Evolutionary conservation across 1,140 invertebrate species (phyloP).

Genomic region (Oncopodura yosiiana): DNA sequence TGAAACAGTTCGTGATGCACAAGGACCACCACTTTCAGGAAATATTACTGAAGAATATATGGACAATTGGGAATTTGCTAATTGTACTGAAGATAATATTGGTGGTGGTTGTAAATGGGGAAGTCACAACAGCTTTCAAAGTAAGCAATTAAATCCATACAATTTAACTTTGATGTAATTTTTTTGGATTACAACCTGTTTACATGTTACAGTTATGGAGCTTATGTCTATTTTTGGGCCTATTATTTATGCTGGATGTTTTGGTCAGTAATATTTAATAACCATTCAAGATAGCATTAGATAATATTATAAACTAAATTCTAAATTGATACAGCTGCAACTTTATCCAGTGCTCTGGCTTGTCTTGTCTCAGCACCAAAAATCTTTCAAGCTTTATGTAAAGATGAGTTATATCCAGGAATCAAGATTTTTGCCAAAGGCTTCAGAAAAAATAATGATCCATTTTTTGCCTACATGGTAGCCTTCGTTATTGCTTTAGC

Average conservation of each 20-base stretch:
- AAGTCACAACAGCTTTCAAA: constrained; percentile 68
- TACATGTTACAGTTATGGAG: constrained; percentile 56
- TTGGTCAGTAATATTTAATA: neutral
- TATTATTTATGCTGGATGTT: constrained; percentile 90
- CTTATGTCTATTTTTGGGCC: constrained; percentile 79
- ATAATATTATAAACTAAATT: too few relatives aligned
- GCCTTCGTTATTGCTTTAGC: constrained; percentile 79
- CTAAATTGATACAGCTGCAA: too few relatives aligned
- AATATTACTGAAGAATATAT: constrained; percentile 40
- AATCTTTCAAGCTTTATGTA: constrained; percentile 88
- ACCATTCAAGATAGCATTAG: too few relatives aligned
- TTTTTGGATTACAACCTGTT: neutral
- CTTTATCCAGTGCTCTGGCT: constrained; percentile 87
- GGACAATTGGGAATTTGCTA: constrained; percentile 23
- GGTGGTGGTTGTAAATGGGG: constrained; percentile 58
- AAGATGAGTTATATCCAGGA: constrained; percentile 89
- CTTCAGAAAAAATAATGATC: constrained; percentile 82
- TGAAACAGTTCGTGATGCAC: constrained; percentile 63
- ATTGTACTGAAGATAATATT: constrained; percentile 14
- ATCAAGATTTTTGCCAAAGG: constrained; percentile 86
- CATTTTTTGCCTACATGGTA: constrained; percentile 79
- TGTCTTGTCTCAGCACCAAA: constrained; percentile 91
- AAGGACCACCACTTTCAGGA: constrained; percentile 48
- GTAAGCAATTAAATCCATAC: constrained; percentile 49
- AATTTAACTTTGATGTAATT: neutral